Evolutionary conservation across 2,797 vertebrate genomes (phyloP).

Genomic region (Sebastolobus alascanus): DNA sequence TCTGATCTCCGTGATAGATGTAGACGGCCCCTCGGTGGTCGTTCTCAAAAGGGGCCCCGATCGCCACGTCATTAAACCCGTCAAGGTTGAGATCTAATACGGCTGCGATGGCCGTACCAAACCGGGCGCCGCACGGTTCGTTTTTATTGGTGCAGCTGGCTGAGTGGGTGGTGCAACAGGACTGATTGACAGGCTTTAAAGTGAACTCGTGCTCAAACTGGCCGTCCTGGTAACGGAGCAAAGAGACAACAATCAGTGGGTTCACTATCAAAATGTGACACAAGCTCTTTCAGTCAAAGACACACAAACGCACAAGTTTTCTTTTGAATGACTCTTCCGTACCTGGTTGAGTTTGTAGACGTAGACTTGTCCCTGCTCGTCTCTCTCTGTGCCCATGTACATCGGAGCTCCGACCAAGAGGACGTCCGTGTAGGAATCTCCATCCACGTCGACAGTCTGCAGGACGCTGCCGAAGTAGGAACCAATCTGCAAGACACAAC

Average conservation of each 20-base stretch:
- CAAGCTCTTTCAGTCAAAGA: not conserved
- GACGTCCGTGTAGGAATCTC: constrained; percentile 91
- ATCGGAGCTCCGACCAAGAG: constrained; percentile 95
- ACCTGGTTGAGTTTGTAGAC: constrained; percentile 92
- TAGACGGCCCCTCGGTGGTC: constrained; percentile 96
- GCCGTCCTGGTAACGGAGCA: constrained; percentile 72
- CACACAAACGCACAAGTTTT: not conserved
- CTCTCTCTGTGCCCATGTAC: constrained; percentile 95
- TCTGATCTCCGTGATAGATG: constrained; percentile 91
- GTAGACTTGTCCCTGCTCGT: constrained; percentile 97
- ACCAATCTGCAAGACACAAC: constrained; percentile 87
- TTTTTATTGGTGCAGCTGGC: constrained; percentile 88
- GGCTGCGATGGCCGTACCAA: constrained; percentile 94
- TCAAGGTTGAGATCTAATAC: constrained; percentile 95
- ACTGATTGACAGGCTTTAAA: constrained; percentile 92
- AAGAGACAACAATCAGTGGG: not conserved
- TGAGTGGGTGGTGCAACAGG: constrained; percentile 87
- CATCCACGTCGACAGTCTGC: constrained; percentile 91
- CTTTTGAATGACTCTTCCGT: constrained; percentile 6
- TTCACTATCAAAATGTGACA: not conserved
- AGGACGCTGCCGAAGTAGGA: constrained; percentile 97
- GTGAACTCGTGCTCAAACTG: constrained; percentile 91
- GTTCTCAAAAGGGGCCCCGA: constrained; percentile 94
- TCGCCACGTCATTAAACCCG: constrained; percentile 92
- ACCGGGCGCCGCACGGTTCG: constrained; percentile 94